Conservation (phyloP, 2,888 invertebrate species). For the Fragum fragum region DNA sequence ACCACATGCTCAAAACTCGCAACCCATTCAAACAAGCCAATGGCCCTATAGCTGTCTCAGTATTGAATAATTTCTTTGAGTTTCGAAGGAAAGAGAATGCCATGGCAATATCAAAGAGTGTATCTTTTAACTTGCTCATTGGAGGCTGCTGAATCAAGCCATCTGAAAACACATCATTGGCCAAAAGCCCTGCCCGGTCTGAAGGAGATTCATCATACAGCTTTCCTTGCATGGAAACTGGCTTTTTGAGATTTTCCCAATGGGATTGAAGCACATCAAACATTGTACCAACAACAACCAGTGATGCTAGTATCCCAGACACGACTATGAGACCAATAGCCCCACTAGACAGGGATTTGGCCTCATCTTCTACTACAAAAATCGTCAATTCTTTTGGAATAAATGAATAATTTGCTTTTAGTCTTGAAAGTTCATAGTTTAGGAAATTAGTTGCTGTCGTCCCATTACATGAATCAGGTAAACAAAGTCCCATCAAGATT, state of each 20-base stretch:
- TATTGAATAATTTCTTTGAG: conserved; percentile 58
- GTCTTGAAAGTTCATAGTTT: not conserved
- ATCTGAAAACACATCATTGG: conserved; percentile 46
- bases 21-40: conserved; percentile 65
- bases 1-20: conserved; percentile 68
- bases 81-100: conserved; percentile 63
- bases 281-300: conserved; percentile 47
- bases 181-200: conserved; percentile 54
- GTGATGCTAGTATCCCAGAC: conserved; percentile 30
- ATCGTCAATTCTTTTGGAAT: conserved; percentile 23
- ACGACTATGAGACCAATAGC: conserved; percentile 38
- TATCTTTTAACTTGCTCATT: not conserved
- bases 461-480: conserved; percentile 51
- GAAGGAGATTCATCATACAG: conserved; percentile 1
- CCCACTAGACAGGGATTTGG: conserved; percentile 26
- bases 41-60: conserved; percentile 58
- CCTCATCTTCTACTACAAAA: conserved; percentile 28
- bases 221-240: not conserved
- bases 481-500: conserved; percentile 41
- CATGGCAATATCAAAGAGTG: conserved; percentile 36
- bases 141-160: conserved; percentile 20
- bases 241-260: not conserved
- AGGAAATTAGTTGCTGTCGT: conserved; percentile 26
- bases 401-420: not conserved
- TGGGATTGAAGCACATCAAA: conserved; percentile 33